Conservation (phyloP, 2,797 vertebrate species). For the Naso thynnoides region DNA sequence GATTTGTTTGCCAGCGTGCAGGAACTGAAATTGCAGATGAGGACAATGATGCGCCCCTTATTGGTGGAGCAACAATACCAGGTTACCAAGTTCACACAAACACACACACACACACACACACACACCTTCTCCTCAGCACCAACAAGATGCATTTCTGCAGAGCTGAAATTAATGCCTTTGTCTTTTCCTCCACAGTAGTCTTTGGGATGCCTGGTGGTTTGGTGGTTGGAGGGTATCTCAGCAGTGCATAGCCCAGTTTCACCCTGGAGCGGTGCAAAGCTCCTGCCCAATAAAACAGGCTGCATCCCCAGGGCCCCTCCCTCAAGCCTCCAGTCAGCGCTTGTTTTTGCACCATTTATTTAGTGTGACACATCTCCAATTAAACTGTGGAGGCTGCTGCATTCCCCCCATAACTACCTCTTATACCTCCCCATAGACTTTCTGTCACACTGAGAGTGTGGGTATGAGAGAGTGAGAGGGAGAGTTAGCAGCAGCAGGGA, state of each 20-base stretch:
- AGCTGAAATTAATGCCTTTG: constrained; percentile 72
- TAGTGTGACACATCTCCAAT: constrained; percentile 91
- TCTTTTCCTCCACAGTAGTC: constrained; percentile 67
- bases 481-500: constrained; percentile 56
- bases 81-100: constrained; percentile 62
- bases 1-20: constrained; percentile 66
- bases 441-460: constrained; percentile 85
- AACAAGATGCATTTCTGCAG: constrained; percentile 43
- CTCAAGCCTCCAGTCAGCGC: constrained; percentile 86
- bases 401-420: constrained; percentile 88
- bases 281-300: constrained; percentile 87
- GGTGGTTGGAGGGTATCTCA: constrained; percentile 79
- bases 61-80: constrained; percentile 43
- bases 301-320: constrained; percentile 84
- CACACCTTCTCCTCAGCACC: constrained; percentile 48
- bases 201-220: constrained; percentile 71
- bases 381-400: constrained; percentile 89
- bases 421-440: constrained; percentile 88
- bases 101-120: too few relatives aligned
- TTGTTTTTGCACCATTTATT: constrained; percentile 91
- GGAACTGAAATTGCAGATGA: constrained; percentile 74
- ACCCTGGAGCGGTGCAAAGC: constrained; percentile 83
- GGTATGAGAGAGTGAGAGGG: constrained; percentile 79
- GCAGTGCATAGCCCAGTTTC: constrained; percentile 80
- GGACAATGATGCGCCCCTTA: constrained; percentile 38